Percentiles rank a stretch among this genome's conserved stretches.
Conservation (phyloP, 2,888 invertebrate species). For the Ennomos fuscantarius region DNA sequence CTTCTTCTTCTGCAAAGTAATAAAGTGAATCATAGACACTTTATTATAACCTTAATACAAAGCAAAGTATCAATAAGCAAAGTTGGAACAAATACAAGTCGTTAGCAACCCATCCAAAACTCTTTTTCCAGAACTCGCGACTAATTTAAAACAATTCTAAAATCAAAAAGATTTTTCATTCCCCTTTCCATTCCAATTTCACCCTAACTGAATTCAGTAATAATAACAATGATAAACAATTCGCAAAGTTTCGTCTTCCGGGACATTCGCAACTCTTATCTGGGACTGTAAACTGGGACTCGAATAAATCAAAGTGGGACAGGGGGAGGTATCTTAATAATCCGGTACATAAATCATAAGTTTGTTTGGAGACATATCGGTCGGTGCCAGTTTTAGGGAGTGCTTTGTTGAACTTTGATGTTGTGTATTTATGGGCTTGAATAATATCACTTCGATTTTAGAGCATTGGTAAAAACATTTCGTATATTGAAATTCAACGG, state of each 20-base stretch:
- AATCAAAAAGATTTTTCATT: slow-evolving; percentile 11
- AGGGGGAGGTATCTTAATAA: slow-evolving; percentile 40
- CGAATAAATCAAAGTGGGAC: slow-evolving; percentile 32
- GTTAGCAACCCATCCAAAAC: no score
- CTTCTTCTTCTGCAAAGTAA: no score
- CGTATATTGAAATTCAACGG: no score
- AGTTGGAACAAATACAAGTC: no score
- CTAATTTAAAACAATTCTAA: slow-evolving; percentile 6
- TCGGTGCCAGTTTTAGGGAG: slow-evolving; percentile 22
- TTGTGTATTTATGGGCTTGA: slow-evolving; percentile 11
- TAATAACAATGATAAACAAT: slow-evolving; percentile 35
- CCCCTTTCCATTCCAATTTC: slow-evolving; percentile 25
- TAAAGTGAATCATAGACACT: no score
- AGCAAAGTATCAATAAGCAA: no score
- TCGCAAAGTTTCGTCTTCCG: slow-evolving; percentile 31
- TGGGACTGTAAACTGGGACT: slow-evolving; percentile 39
- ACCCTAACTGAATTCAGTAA: slow-evolving; percentile 30
- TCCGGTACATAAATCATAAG: slow-evolving; percentile 44
- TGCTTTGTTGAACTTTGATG: slow-evolving; percentile 24
- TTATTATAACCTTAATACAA: no score
- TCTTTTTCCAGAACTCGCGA: neutral
- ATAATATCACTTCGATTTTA: no score
- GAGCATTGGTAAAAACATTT: no score
- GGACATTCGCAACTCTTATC: slow-evolving; percentile 37
- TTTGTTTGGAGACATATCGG: slow-evolving; percentile 31